Evolutionary conservation across 2,113 vertebrate species (phyloP), one percentile per base, ranked within the genome.

Genomic region (Tamias sibiricus): DNA sequence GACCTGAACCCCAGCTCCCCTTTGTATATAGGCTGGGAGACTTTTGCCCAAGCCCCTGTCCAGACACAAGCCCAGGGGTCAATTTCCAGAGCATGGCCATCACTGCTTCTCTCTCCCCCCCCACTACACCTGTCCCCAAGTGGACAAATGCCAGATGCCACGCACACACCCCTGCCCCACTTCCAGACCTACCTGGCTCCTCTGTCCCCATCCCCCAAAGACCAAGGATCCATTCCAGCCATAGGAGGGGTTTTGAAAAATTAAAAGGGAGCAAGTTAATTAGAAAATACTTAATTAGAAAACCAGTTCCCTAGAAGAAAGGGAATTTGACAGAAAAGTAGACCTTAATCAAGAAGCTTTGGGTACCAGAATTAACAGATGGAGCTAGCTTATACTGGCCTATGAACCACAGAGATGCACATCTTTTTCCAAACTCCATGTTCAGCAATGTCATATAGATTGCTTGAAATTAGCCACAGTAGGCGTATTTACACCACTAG

Each of bases 201-300:
- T 68, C 8, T 75, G 2, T 57, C 4, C 10, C 13, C 71, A n/a
- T 49, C 5, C 13, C 59, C 37, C 76, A 16, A 92, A 95, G 40
- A 49, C 71, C 24, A 20, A 84, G 54, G n/a, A 72, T 75, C 59
- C 30, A 74, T 16, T 52, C 32, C 37, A 69, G 20, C 13, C 44
- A 24, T 54, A 71, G 54, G n/a, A 64, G 54, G 30, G 59, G 22
- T 37, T 93, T 90, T 72, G 44, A 97, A 71, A 94, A 89, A 96
- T 97, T 64, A 68, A 93, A 94, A 95, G 40, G 16, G 3, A 91
- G 30, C 47, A 92, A 49, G 66, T 95, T 93, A 90, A 95, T 97
- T 95, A 95, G 79, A 91, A 95, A 87, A 93, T 54, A 35, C 68
- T 96, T 96, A 96, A 93, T 95, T 95, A 95, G 83, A 86, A 94